Percentiles rank a stretch among this genome's conserved stretches.
Conservation (phyloP, 2,113 vertebrate genomes). For the Argyrosomus japonicus region DNA sequence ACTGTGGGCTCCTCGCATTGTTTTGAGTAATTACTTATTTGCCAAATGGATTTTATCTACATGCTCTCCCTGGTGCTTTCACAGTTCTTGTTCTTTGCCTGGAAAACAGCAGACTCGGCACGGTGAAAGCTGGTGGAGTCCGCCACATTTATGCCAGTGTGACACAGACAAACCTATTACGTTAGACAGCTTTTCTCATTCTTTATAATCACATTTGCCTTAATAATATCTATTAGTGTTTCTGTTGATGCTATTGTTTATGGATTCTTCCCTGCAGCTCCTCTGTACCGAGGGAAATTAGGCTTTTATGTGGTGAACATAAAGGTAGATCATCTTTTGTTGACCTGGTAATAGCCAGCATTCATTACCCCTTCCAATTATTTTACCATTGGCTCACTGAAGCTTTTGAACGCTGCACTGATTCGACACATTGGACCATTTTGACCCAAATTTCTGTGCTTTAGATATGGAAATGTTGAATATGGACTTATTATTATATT, state of each 20-base stretch:
- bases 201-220: slow-evolving; percentile 21
- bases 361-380: slow-evolving; percentile 61
- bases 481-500: neutral
- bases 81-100: slow-evolving; percentile 18
- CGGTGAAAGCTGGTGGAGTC: neutral
- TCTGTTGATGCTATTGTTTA: slow-evolving; percentile 7
- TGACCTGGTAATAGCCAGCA: slow-evolving; percentile 45
- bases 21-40: slow-evolving; percentile 49
- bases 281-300: slow-evolving; percentile 32
- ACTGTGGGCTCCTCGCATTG: slow-evolving; percentile 22
- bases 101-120: slow-evolving; percentile 19
- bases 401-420: slow-evolving; percentile 31
- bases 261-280: slow-evolving; percentile 29
- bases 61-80: neutral
- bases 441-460: slow-evolving; percentile 50
- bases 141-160: neutral
- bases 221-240: slow-evolving; percentile 23
- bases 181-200: neutral
- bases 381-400: slow-evolving; percentile 39
- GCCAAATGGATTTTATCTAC: slow-evolving; percentile 48
- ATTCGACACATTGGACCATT: slow-evolving; percentile 33
- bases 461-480: slow-evolving; percentile 30
- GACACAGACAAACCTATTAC: slow-evolving; percentile 4
- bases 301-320: slow-evolving; percentile 26
- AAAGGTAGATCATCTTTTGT: slow-evolving; percentile 31